These are phyloP conservation scores for Mus minutoides DNA, from an alignment of 2,797 vertebrate species.

Conservation along the genomic window DNA sequence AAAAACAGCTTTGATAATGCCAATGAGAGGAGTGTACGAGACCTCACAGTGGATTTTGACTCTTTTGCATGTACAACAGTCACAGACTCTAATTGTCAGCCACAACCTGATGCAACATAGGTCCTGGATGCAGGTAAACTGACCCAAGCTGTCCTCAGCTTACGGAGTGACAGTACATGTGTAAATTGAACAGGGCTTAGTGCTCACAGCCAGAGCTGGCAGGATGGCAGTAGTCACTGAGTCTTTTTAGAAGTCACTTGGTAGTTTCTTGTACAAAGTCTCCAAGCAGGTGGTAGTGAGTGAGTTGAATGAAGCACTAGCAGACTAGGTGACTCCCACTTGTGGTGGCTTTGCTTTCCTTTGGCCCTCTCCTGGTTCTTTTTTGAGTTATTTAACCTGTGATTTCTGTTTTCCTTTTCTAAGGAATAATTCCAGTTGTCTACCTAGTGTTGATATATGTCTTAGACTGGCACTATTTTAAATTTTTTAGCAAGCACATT, in stretches of 20 bases:
- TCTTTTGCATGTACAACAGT: slow-evolving; percentile 87
- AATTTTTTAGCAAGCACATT: slow-evolving; percentile 66
- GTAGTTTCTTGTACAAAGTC: slow-evolving; percentile 72
- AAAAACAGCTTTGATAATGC: slow-evolving; percentile 99
- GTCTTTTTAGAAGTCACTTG: slow-evolving; percentile 74
- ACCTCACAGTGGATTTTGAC: slow-evolving; percentile 93
- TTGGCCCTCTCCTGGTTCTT: slow-evolving; percentile 54
- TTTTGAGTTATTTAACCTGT: slow-evolving; percentile 77
- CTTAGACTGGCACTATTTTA: slow-evolving; percentile 70
- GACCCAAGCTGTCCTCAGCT: slow-evolving; percentile 88
- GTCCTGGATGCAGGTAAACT: slow-evolving; percentile 89
- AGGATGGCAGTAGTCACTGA: slow-evolving; percentile 64
- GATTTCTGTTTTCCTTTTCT: slow-evolving; percentile 68
- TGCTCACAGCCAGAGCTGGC: slow-evolving; percentile 65
- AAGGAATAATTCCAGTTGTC: slow-evolving; percentile 77
- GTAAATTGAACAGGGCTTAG: slow-evolving; percentile 84
- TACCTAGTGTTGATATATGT: slow-evolving; percentile 70
- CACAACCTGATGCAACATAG: slow-evolving; percentile 86
- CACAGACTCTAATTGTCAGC: slow-evolving; percentile 88
- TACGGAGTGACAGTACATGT: slow-evolving; percentile 87
- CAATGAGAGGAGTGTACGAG: slow-evolving; percentile 94
- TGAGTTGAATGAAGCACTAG: slow-evolving; percentile 74
- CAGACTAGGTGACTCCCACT: slow-evolving; percentile 64
- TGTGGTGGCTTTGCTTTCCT: slow-evolving; percentile 72
- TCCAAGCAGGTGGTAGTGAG: slow-evolving; percentile 63